phyloP scores from a whole-genome alignment of 1,140 invertebrate species.

The Centruroides sculpturatus region DNA sequence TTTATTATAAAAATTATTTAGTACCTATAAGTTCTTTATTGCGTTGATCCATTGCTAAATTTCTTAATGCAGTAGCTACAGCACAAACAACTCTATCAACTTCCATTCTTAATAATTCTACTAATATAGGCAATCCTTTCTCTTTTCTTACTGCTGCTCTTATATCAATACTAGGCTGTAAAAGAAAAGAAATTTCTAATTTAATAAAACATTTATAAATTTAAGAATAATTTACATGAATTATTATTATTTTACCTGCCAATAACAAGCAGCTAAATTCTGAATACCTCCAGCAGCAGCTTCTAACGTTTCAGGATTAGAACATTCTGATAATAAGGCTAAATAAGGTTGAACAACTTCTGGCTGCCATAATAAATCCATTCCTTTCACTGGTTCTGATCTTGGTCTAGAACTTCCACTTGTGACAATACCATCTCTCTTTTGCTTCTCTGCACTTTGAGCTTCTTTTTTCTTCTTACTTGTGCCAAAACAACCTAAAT shows the following conservation, averaged over 20 bases:
- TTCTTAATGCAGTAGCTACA: conserved; percentile 87
- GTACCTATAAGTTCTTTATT: conserved; percentile 89
- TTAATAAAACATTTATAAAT: neutral
- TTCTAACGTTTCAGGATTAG: conserved; percentile 93
- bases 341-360: conserved; percentile 86
- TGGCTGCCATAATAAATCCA: conserved; percentile 89
- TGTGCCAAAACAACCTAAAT: conserved; percentile 82
- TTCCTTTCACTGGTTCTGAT: conserved; percentile 60
- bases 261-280: conserved; percentile 95
- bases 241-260: conserved; percentile 60
- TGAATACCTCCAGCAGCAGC: conserved; percentile 94
- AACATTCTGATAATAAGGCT: conserved; percentile 80
- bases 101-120: conserved; percentile 89
- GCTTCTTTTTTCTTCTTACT: conserved; percentile 87
- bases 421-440: conserved; percentile 4
- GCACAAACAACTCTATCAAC: conserved; percentile 95
- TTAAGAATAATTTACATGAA: neutral
- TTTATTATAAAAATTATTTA: neutral
- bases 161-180: conserved; percentile 34
- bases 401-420: conserved; percentile 25
- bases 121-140: conserved; percentile 89
- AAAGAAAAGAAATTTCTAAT: conserved; percentile 10
- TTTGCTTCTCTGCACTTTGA: conserved; percentile 7
- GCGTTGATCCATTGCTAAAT: conserved; percentile 89
- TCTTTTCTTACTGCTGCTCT: conserved; percentile 89